A percentile compares a stretch with the other conserved stretches of the same genome.
Conservation (phyloP, 2,113 vertebrate species). For the Muntiacus muntjak region DNA sequence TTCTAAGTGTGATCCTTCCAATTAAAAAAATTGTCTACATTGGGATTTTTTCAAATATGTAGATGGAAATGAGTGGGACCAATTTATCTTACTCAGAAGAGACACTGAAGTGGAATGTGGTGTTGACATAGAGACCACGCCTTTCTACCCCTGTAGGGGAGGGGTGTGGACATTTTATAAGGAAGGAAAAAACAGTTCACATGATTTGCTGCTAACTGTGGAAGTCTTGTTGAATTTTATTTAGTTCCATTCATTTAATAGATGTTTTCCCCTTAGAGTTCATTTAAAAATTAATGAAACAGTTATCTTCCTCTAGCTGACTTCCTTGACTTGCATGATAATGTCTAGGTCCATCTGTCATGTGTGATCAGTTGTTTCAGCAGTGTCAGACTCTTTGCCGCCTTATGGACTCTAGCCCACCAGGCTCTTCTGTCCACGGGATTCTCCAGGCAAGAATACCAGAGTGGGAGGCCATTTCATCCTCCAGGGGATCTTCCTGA, state of each 20-base stretch:
- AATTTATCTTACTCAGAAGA: not conserved
- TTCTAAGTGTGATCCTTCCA: not conserved
- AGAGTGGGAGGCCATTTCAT: not conserved
- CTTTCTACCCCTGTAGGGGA: not conserved
- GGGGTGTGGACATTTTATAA: fast-evolving
- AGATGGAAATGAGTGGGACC: not conserved
- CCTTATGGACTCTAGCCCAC: not conserved
- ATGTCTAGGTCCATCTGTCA: fast-evolving
- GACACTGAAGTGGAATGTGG: not conserved
- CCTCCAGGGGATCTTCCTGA: not conserved
- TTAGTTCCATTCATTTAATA: not conserved
- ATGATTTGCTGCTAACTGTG: not conserved
- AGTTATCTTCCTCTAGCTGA: not conserved
- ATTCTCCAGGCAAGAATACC: not conserved
- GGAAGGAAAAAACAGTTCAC: no score
- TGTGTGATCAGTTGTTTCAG: fast-evolving
- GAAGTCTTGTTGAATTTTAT: not conserved
- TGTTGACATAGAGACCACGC: fast-evolving
- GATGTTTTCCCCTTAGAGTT: not conserved
- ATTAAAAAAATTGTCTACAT: not conserved
- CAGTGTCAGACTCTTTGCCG: not conserved
- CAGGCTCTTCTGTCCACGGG: not conserved
- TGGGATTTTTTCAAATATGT: not conserved
- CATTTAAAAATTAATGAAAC: not conserved
- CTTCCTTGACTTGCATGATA: not conserved